Base-by-base conservation (phyloP, 2,888 invertebrate species). In the Sphaerolaimus hirsutus region DNA sequence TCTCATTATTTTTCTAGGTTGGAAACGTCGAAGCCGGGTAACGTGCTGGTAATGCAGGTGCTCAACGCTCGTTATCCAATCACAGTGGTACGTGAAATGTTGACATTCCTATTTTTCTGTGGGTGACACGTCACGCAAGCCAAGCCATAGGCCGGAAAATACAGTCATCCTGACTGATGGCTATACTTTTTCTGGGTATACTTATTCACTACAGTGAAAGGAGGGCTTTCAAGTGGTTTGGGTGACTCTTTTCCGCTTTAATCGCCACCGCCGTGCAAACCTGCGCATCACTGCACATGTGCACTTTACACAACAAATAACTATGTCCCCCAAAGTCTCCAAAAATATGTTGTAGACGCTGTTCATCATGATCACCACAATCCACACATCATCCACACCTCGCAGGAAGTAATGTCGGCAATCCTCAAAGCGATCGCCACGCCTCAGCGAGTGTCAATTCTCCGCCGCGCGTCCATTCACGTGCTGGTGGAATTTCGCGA, bases 31-130 rank as follows among this genome's bases (percentile, higher is more conserved):
- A 25, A 12, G 2, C 48, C 50, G 23, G 43, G 25, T n/a, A 41
- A 48, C 38, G 42, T 91, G 59, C 72, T 93, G 61, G 76, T 93
- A 56, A 86, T 89, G 73, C 91, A 89, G 64, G 80, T 93, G 68
- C 78, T 87, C 67, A 91, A 91, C 69, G 87, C 91, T 52, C 83
- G 87, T 67, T 93, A 91, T 69, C 91, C 93, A 52, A 91, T 93
- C 70, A 89, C 87, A 70, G 87, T 87, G 77, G 89, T 91, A 71
- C 81, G 87, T 48, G n/a, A n/a, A n/a, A n/a, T n/a, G n/a, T n/a
- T n/a, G n/a, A n/a, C n/a, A n/a, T n/a, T n/a, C n/a, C n/a, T n/a
- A n/a, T n/a, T n/a, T n/a, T n/a, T n/a, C n/a, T n/a, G n/a, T n/a
- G n/a, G n/a, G n/a, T n/a, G n/a, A n/a, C n/a, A n/a, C n/a, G n/a